These are phyloP conservation scores for Neelides sp. DNA, from an alignment of 1,140 invertebrate genomes.

Conservation along the genomic window DNA sequence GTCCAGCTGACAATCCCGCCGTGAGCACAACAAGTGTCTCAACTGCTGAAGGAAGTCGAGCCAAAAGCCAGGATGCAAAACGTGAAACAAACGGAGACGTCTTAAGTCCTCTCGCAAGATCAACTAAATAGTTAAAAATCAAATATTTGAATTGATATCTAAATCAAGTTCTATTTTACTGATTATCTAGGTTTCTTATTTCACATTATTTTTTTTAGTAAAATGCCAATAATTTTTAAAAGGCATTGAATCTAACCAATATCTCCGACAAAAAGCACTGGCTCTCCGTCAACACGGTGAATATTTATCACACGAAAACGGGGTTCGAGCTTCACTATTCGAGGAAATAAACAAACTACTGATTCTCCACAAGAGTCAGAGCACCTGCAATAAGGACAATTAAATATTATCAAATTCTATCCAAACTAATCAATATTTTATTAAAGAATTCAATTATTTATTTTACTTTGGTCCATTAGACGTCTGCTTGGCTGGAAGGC, in stretches of 20 bases:
- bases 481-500: slow-evolving; percentile 1
- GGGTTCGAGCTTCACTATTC: slow-evolving; percentile 8
- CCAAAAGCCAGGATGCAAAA: slow-evolving; percentile 23
- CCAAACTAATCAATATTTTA: too few relatives aligned
- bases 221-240: too few relatives aligned
- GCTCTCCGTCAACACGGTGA: slow-evolving; percentile 19
- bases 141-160: too few relatives aligned
- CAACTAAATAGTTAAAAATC: too few relatives aligned
- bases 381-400: background rate
- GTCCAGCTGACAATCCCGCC: slow-evolving; percentile 26
- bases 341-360: slow-evolving; percentile 13
- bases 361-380: background rate
- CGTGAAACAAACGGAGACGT: slow-evolving; percentile 24
- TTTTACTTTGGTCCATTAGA: too few relatives aligned
- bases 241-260: too few relatives aligned
- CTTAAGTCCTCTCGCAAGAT: slow-evolving; percentile 24
- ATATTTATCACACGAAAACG: slow-evolving; percentile 24
- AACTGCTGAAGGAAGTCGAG: slow-evolving; percentile 21
- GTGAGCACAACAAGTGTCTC: slow-evolving; percentile 30
- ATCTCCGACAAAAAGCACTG: slow-evolving; percentile 30
- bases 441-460: too few relatives aligned
- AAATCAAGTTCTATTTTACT: too few relatives aligned
- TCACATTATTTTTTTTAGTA: too few relatives aligned
- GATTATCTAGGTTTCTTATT: too few relatives aligned
- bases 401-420: too few relatives aligned